phyloP scores from a whole-genome alignment of 2,888 invertebrate species.

The Tipula confusa region DNA sequence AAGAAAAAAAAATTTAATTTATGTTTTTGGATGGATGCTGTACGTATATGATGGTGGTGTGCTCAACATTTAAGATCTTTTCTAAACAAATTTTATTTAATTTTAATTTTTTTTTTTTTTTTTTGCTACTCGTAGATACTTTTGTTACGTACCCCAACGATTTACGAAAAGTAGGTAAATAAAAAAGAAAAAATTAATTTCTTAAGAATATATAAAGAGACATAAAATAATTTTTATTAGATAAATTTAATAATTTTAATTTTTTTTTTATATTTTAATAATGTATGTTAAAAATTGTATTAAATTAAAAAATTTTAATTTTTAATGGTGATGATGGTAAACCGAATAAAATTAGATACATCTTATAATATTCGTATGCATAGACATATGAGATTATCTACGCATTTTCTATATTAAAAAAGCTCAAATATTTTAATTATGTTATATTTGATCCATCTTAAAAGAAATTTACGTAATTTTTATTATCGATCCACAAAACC shows the following conservation, averaged over 20 bases:
- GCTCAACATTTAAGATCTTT: not conserved
- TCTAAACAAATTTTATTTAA: not conserved
- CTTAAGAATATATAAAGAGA: conserved; percentile 3
- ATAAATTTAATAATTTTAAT: not conserved
- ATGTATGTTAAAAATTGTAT: too few relatives aligned
- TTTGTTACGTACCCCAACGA: not conserved
- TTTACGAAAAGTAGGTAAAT: not conserved
- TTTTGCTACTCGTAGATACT: not conserved
- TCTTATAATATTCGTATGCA: too few relatives aligned
- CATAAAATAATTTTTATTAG: conserved; percentile 12
- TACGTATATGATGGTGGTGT: not conserved
- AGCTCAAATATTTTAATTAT: too few relatives aligned
- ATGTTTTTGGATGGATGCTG: not conserved
- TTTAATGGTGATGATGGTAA: too few relatives aligned
- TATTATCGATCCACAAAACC: too few relatives aligned
- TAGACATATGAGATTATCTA: too few relatives aligned
- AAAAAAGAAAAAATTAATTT: not conserved
- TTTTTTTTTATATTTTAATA: too few relatives aligned
- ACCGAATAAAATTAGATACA: too few relatives aligned
- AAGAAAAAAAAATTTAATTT: not conserved
- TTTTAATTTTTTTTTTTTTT: not conserved
- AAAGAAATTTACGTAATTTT: too few relatives aligned
- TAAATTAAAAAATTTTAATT: too few relatives aligned
- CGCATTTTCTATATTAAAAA: too few relatives aligned
- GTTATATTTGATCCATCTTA: too few relatives aligned